Percentiles rank a stretch among this genome's conserved stretches.
These are phyloP conservation scores for Theropithecus gelada DNA, from an alignment of 2,113 vertebrate genomes.

Conservation along the genomic window DNA sequence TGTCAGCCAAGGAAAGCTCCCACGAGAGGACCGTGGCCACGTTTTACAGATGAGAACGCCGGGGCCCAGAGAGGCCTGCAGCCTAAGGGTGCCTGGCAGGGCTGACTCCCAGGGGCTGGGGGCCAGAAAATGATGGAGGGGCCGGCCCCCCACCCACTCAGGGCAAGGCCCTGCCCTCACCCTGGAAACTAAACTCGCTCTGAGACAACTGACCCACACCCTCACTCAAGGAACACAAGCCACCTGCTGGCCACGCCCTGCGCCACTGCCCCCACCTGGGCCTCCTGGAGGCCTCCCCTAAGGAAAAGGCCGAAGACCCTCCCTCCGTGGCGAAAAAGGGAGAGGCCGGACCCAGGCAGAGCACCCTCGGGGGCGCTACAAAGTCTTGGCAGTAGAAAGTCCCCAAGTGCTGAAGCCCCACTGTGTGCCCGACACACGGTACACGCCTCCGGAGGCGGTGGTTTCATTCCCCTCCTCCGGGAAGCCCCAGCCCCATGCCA, in stretches of 20 bases:
- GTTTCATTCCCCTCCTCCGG: not conserved
- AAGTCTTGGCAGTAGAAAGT: not conserved
- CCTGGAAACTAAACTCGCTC: not conserved
- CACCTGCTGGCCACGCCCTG: conserved; percentile 19
- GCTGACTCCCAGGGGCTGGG: not conserved
- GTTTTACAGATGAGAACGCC: not conserved
- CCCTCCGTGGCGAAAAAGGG: accelerated
- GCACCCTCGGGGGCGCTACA: accelerated
- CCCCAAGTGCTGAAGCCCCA: not conserved
- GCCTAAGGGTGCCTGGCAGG: not conserved
- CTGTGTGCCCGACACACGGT: not conserved
- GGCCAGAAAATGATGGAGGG: not conserved
- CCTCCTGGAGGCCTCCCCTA: not conserved
- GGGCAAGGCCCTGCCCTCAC: not conserved
- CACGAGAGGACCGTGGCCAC: accelerated
- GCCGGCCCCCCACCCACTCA: not conserved
- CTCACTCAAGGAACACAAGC: not conserved
- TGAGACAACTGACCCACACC: not conserved
- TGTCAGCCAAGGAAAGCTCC: not conserved
- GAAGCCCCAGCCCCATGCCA: not conserved
- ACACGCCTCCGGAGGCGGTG: accelerated
- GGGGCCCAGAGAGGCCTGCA: not conserved
- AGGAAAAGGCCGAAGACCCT: not conserved
- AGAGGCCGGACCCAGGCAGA: accelerated
- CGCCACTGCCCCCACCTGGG: not conserved